Percentiles rank a stretch among this genome's conserved stretches.
Conservation (phyloP, 2,888 invertebrate genomes). For the Amiota communis region DNA sequence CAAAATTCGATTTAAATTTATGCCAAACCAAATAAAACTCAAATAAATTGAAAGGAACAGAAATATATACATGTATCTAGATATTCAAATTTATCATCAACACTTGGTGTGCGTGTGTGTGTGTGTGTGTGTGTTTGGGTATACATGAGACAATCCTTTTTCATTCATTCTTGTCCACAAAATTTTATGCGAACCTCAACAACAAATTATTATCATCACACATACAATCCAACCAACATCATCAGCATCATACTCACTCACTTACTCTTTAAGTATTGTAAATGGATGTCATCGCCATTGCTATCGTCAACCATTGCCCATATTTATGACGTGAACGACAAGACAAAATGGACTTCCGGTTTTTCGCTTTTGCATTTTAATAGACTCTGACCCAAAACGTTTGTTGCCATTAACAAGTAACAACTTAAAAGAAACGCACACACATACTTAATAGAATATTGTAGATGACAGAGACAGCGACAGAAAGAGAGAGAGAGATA, state of each 20-base stretch:
- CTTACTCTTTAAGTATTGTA: slow-evolving; percentile 43
- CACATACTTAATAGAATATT: slow-evolving; percentile 23
- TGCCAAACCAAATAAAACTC: slow-evolving; percentile 20
- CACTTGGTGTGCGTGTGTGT: background rate
- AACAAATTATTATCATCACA: slow-evolving; percentile 62
- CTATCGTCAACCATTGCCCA: slow-evolving; percentile 57
- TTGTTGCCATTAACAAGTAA: background rate
- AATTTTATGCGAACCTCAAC: slow-evolving; percentile 62
- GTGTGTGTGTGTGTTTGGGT: slow-evolving; percentile 41
- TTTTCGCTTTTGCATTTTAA: slow-evolving; percentile 60
- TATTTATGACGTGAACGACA: slow-evolving; percentile 67
- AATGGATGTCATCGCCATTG: slow-evolving; percentile 61
- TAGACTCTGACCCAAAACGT: slow-evolving; percentile 55
- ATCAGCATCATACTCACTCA: slow-evolving; percentile 13
- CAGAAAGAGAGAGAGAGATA: background rate
- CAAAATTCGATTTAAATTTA: slow-evolving; percentile 17
- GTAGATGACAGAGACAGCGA: slow-evolving; percentile 11
- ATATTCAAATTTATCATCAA: slow-evolving; percentile 13
- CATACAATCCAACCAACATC: no score
- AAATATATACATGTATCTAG: no score
- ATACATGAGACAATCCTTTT: slow-evolving; percentile 44
- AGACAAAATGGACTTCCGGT: slow-evolving; percentile 66
- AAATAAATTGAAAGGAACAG: slow-evolving; percentile 13
- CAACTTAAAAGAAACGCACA: slow-evolving; percentile 43
- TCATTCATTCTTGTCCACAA: slow-evolving; percentile 30